These are phyloP conservation scores for Apoda limacodes DNA, from an alignment of 2,888 invertebrate genomes.

Conservation along the genomic window DNA sequence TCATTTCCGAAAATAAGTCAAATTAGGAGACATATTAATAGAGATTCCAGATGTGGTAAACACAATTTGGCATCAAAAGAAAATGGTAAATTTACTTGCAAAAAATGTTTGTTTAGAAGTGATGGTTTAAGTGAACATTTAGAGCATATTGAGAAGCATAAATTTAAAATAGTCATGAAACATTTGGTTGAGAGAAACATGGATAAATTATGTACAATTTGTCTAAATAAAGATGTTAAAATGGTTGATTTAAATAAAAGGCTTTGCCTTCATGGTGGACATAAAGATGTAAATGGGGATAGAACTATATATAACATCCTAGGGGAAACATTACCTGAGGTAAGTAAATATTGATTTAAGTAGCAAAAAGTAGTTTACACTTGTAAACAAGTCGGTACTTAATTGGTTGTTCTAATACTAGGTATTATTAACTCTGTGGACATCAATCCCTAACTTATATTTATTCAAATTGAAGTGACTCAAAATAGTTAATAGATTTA, in stretches of 20 bases:
- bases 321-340: conserved; percentile 42
- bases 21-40: conserved; percentile 35
- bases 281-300: conserved; percentile 43
- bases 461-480: too few species aligned
- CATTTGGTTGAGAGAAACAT: conserved; percentile 38
- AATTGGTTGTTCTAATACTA: too few species aligned
- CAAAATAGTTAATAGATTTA: too few species aligned
- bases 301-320: conserved; percentile 35
- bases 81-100: conserved; percentile 32
- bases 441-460: too few species aligned
- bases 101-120: conserved; percentile 29
- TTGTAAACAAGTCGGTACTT: too few species aligned
- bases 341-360: too few species aligned
- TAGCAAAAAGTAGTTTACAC: too few species aligned
- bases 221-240: conserved; percentile 31
- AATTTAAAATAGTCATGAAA: conserved; percentile 40
- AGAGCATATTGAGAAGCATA: conserved; percentile 54
- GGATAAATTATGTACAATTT: conserved; percentile 41
- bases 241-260: conserved; percentile 34
- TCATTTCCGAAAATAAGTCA: conserved; percentile 41
- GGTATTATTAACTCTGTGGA: too few species aligned
- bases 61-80: background rate
- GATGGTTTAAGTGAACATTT: conserved; percentile 32
- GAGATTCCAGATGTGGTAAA: conserved; percentile 19
- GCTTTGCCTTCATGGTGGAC: conserved; percentile 44